Evolutionary conservation across 37 sponge, comb jelly and placozoan species (phyloP), one percentile per base, ranked within the genome.

Genomic region (Ephydatia muelleri): DNA sequence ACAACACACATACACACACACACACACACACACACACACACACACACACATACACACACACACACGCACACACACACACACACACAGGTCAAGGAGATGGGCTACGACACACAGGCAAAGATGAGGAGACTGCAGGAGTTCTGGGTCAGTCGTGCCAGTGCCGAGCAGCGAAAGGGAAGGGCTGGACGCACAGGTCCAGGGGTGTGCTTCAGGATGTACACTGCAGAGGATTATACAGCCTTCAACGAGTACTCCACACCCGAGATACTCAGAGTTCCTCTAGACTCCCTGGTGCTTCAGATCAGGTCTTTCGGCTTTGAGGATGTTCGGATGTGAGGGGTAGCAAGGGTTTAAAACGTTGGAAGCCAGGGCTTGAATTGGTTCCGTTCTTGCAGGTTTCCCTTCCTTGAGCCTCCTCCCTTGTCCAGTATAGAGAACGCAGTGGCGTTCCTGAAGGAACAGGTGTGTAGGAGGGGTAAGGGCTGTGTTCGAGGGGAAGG

Each of bases 141-240:
- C 73, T 97, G 98, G 98, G 92, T 97, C 81, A 97, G 98, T 68
- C 88, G 90, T 19, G 98, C 98, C 76, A 97, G 98, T 81, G 91
- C 98, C 29, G 98, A 97, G 76, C 98, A 97, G 88, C 48, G 98
- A 38, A 97, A 97, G 83, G 98, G 98, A 67, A 88, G 98, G 71
- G 98, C 98, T 88, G 98, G 98, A 19, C 89, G 98, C 0, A 97
- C 98, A 72, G 98, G 98, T 0, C 98, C 98, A 30, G 98, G 98
- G 49, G 98, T 94, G 57, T 97, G 98, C 71, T 97, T 88, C 84
- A 83, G 98, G 57, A 85, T 97, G 83, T 97, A 97, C 70, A 76
- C 95, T 28, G 93, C 92, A 30, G 86, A 89, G 13, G 98, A 97
- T 71, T 97, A 95, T 43, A 90, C 87, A 28, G 77, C 95, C 12